phyloP scores from a whole-genome alignment of 2,797 vertebrate genomes.

The Margarornis squamiger region DNA sequence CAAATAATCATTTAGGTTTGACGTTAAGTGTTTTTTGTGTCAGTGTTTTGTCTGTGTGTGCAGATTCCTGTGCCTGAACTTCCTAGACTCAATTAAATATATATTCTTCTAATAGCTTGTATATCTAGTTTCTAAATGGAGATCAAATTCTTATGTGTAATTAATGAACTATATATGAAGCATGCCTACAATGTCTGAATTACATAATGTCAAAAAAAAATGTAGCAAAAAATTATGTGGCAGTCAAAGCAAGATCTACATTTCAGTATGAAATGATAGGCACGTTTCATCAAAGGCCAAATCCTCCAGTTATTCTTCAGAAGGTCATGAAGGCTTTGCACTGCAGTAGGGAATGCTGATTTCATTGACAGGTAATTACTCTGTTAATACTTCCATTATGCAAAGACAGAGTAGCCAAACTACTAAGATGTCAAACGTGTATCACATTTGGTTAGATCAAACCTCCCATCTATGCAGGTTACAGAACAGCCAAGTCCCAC shows the following conservation, averaged over 20 bases:
- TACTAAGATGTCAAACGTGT: neutral
- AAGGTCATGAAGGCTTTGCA: neutral
- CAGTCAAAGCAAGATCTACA: neutral
- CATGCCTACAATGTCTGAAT: neutral
- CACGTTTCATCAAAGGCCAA: constrained; percentile 9
- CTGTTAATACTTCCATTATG: neutral
- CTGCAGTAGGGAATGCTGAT: neutral
- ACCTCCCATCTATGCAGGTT: neutral
- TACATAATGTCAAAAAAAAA: neutral
- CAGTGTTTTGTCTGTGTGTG: neutral
- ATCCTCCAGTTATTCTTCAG: neutral
- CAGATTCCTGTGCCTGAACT: neutral
- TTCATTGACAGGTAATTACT: neutral
- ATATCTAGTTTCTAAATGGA: neutral
- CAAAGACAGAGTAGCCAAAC: neutral
- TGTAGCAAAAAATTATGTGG: neutral
- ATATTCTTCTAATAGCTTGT: neutral
- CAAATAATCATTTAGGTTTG: neutral
- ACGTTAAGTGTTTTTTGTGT: neutral
- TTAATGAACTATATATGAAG: neutral
- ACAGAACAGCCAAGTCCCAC: neutral
- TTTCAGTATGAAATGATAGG: neutral
- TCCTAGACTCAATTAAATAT: neutral
- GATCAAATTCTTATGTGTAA: neutral
- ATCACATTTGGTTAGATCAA: neutral